Evolutionary conservation across 2,797 vertebrate species (phyloP).

Genomic region (Tadarida brasiliensis): DNA sequence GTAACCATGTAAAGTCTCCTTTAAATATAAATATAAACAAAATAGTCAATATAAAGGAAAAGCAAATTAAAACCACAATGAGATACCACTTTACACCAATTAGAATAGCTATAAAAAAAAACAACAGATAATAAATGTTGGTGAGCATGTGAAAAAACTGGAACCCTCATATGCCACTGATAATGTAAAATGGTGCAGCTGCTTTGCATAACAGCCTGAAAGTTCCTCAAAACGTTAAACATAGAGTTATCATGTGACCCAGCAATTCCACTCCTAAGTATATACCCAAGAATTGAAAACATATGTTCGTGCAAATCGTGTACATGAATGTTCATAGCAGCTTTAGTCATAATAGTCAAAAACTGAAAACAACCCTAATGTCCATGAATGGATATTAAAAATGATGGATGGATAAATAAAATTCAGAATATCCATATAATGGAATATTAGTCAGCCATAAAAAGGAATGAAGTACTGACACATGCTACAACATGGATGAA

Average conservation of each 20-base stretch:
- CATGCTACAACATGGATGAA: neutral
- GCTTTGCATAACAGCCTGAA: neutral
- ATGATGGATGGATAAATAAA: neutral
- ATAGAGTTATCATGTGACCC: neutral
- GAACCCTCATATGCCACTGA: neutral
- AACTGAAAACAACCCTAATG: neutral
- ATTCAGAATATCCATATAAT: neutral
- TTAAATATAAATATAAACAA: neutral
- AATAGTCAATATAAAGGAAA: neutral
- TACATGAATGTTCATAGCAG: neutral
- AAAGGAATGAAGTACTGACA: neutral
- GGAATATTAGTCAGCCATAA: neutral
- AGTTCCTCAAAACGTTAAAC: slow-evolving; percentile 9
- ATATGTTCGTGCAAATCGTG: neutral
- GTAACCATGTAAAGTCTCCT: neutral
- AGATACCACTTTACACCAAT: neutral
- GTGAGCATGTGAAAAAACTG: neutral
- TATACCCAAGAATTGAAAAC: neutral
- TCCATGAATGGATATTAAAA: too few relatives aligned
- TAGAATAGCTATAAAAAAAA: neutral
- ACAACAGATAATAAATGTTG: neutral
- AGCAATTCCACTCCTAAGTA: neutral
- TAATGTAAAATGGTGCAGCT: neutral
- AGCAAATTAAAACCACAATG: too few relatives aligned
- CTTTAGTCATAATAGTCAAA: neutral